phyloP scores from a whole-genome alignment of 2,797 vertebrate genomes.

The Alouatta caraya region DNA sequence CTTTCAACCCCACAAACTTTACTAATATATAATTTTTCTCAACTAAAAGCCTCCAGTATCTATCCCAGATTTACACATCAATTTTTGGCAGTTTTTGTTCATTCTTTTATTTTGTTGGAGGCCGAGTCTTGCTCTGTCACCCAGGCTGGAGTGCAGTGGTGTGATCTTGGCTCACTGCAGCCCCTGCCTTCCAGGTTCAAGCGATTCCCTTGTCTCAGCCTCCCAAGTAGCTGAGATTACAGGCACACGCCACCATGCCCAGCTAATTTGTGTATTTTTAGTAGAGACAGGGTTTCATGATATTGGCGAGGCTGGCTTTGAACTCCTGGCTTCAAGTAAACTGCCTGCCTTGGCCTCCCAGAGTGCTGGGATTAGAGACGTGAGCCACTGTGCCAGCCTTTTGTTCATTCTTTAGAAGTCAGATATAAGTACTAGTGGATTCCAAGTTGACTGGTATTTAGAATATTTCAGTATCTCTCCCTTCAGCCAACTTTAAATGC shows the following conservation, averaged over 20 bases:
- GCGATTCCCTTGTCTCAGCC: background rate
- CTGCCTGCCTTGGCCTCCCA: background rate
- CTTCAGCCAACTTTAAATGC: background rate
- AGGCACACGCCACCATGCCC: background rate
- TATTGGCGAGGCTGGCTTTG: background rate
- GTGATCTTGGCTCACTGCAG: background rate
- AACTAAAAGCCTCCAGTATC: background rate
- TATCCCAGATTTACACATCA: background rate
- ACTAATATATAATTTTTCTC: background rate
- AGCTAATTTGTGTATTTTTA: background rate
- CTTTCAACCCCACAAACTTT: background rate
- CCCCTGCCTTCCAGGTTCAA: background rate
- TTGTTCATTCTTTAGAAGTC: background rate
- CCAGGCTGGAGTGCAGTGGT: background rate
- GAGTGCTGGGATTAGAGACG: background rate
- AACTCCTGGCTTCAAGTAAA: background rate
- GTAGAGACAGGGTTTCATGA: background rate
- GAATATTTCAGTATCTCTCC: background rate
- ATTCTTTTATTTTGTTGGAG: background rate
- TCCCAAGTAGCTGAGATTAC: background rate
- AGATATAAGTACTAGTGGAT: background rate
- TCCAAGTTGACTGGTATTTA: background rate
- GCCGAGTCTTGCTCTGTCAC: background rate
- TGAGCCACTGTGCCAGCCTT: background rate
- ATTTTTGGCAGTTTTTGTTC: background rate